Base-by-base conservation (phyloP, 2,888 invertebrate species). In the Scaptomyza cyrtandrae region DNA sequence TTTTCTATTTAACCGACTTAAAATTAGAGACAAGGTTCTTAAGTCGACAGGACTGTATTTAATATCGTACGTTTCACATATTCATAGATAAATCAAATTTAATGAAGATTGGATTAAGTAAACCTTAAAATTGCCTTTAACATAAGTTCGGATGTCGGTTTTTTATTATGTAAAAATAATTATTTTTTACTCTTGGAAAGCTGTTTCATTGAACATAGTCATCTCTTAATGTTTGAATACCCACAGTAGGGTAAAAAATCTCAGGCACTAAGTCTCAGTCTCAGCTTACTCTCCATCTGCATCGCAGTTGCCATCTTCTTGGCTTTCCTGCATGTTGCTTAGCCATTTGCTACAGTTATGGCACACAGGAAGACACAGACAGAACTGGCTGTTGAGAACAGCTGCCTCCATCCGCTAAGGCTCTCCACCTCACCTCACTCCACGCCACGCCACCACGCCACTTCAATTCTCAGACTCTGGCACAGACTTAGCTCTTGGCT, bases 321-420 rank as follows among this genome's bases (percentile, higher is more conserved):
- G 27, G 2, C 14, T 27, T 45, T 35, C n/a, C 24, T 29, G 80
- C 89, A 86, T 86, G 89, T 86, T 88, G 75, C 59, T 37, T 35
- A 62, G 71, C 89, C 75, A 89, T 86, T 89, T 89, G 86, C 89
- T 86, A 86, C 89, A 89, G 86, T 86, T 86, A 89, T 86, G 89
- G 86, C 88, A 89, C 86, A 78, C 87, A 88, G 86, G 86, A 89
- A 86, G 87, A 75, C 55, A 11, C 14, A n/a, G 27, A 6, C 27
- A 46, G 57, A 62, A 69, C 78, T 69, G 61, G 62, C 61, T 64
- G 56, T 35, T 35, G 41, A 16, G 60, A 66, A 66, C 81, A 75
- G 86, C 82, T 61, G 57, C 55, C 49, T 68, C 43, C 68, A 63
- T 59, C 71, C 54, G 80, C 52, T 56, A 24, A 55, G 45, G 45